Percentiles rank a stretch among this genome's conserved stretches.
These are phyloP conservation scores for Caenorhabditis brenneri DNA, from an alignment of 1,140 invertebrate species.

Conservation along the genomic window DNA sequence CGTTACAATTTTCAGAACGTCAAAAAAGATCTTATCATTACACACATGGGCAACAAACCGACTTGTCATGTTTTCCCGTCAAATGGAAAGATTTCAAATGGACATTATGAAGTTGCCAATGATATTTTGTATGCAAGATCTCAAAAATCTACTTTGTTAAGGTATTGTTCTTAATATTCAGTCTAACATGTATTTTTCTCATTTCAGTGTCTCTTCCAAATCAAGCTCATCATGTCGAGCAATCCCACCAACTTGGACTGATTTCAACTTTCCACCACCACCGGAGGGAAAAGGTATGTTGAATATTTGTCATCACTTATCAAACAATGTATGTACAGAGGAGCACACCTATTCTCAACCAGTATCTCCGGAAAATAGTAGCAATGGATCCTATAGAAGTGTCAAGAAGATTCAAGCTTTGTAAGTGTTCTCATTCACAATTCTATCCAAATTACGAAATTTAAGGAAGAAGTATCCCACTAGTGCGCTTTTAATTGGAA, in stretches of 20 bases:
- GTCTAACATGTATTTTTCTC: background rate
- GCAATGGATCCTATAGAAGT: slow-evolving; percentile 9
- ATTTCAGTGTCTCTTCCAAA: slow-evolving; percentile 52
- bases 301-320: too few species aligned
- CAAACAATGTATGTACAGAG: background rate
- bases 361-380: slow-evolving; percentile 19
- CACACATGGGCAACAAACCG: slow-evolving; percentile 37
- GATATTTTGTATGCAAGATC: slow-evolving; percentile 26
- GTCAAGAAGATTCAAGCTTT: slow-evolving; percentile 15
- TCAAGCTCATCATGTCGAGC: slow-evolving; percentile 36
- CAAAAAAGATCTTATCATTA: slow-evolving; percentile 43
- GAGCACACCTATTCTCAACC: slow-evolving; percentile 49
- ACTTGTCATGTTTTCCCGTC: slow-evolving; percentile 18
- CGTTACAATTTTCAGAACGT: background rate
- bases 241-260: slow-evolving; percentile 44
- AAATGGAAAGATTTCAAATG: slow-evolving; percentile 1
- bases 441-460: background rate
- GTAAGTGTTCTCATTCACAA: background rate
- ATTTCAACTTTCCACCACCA: slow-evolving; percentile 56
- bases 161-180: background rate
- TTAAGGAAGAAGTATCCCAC: background rate
- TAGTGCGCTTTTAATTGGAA: slow-evolving; percentile 15
- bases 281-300: background rate
- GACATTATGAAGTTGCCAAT: slow-evolving; percentile 13
- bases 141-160: slow-evolving; percentile 41